Evolutionary conservation across 2,888 invertebrate species (phyloP).

Genomic region (Diaprepes abbreviatus): DNA sequence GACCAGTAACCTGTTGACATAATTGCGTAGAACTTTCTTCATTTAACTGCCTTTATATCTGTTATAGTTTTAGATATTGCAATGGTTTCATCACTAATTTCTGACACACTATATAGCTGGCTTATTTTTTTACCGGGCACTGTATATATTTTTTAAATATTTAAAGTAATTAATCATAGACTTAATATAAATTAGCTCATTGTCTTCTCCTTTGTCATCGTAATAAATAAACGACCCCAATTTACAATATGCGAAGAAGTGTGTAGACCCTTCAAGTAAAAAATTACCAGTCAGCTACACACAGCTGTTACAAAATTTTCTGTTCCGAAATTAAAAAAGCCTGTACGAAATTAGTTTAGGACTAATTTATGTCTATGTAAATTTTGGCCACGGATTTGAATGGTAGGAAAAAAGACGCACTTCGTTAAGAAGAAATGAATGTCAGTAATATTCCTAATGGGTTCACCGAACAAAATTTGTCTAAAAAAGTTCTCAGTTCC

Average conservation of each 20-base stretch:
- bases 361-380: constrained; percentile 31
- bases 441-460: neutral
- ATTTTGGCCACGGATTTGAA: constrained; percentile 14
- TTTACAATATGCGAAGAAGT: constrained; percentile 11
- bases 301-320: constrained; percentile 11
- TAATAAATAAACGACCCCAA: neutral
- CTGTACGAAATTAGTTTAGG: constrained; percentile 9
- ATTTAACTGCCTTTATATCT: too few relatives aligned
- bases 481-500: neutral
- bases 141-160: too few relatives aligned
- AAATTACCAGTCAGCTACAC: constrained; percentile 6
- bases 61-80: too few relatives aligned
- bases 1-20: too few relatives aligned
- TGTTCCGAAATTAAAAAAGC: constrained; percentile 10
- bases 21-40: too few relatives aligned
- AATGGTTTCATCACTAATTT: too few relatives aligned
- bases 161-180: too few relatives aligned
- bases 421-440: neutral
- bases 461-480: neutral
- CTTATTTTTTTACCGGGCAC: too few relatives aligned
- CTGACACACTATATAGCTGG: too few relatives aligned
- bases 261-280: constrained; percentile 1
- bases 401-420: neutral
- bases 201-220: neutral
- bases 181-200: neutral